Evolutionary conservation across 1,140 invertebrate genomes (phyloP).

Genomic region (Trachymyrmex cornetzi): DNA sequence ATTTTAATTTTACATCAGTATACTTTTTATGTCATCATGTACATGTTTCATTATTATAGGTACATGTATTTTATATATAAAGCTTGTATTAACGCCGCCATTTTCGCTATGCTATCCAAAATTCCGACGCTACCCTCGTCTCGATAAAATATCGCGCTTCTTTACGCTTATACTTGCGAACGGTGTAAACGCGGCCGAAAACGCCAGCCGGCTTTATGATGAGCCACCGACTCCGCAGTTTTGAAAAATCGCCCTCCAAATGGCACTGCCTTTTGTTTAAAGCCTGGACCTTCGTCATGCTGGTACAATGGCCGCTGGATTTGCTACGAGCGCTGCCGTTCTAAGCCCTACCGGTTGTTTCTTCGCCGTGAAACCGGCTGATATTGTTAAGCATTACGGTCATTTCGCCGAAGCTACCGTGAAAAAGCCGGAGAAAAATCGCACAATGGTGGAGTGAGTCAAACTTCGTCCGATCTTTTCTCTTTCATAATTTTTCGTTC

Average conservation of each 20-base stretch:
- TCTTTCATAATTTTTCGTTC: slow-evolving; percentile 41
- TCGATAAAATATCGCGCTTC: slow-evolving; percentile 56
- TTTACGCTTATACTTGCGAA: slow-evolving; percentile 44
- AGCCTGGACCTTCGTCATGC: slow-evolving; percentile 61
- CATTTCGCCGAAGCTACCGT: slow-evolving; percentile 45
- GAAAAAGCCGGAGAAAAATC: slow-evolving; percentile 59
- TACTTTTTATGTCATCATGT: neutral
- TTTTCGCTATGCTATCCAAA: slow-evolving; percentile 8
- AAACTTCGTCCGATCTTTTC: slow-evolving; percentile 39
- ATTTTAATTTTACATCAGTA: neutral
- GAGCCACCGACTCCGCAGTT: slow-evolving; percentile 62
- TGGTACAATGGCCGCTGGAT: slow-evolving; percentile 60
- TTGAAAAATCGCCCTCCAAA: slow-evolving; percentile 65
- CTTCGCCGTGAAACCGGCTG: slow-evolving; percentile 54
- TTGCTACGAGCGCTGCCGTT: slow-evolving; percentile 51
- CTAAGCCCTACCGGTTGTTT: slow-evolving; percentile 53
- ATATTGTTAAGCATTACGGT: slow-evolving; percentile 64
- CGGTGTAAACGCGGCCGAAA: slow-evolving; percentile 44
- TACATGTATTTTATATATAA: neutral
- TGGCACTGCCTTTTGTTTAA: slow-evolving; percentile 65
- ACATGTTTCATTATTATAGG: neutral
- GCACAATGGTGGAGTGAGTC: slow-evolving; percentile 48
- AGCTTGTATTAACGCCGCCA: slow-evolving; percentile 19
- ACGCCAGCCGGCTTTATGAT: slow-evolving; percentile 59
- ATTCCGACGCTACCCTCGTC: slow-evolving; percentile 14